A percentile compares a stretch with the other conserved stretches of the same genome.
These are phyloP conservation scores for Psittacula derbiana DNA, from an alignment of 2,797 vertebrate species.

Conservation along the genomic window DNA sequence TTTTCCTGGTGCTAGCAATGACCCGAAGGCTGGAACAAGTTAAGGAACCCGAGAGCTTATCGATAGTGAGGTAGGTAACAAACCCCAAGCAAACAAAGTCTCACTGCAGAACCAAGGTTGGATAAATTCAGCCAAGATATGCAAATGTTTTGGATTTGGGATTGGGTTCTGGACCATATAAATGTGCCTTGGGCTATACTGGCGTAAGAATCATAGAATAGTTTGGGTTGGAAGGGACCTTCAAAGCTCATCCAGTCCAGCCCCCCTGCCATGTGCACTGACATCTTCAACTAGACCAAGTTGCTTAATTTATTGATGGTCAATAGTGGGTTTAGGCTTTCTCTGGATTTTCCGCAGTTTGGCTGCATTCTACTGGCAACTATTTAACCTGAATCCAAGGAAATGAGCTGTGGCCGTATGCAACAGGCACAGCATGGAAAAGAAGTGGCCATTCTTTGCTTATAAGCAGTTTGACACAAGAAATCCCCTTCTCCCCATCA, in stretches of 20 bases:
- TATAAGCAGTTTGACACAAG: background rate
- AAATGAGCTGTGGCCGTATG: background rate
- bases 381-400: background rate
- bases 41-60: background rate
- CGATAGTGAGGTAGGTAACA: constrained; percentile 27
- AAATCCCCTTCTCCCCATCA: background rate
- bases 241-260: background rate
- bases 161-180: background rate
- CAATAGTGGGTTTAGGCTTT: background rate
- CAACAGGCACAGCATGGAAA: background rate
- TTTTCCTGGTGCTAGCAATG: background rate
- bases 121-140: background rate
- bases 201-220: background rate
- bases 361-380: background rate
- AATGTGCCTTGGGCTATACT: background rate
- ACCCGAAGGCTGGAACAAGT: background rate
- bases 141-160: background rate
- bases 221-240: background rate
- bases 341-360: background rate
- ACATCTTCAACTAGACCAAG: background rate
- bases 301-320: background rate
- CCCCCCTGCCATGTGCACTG: background rate
- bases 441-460: background rate
- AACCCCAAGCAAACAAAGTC: background rate
- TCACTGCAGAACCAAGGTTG: background rate